phyloP scores from a whole-genome alignment of 2,888 invertebrate species.

The Eupsilia transversa region DNA sequence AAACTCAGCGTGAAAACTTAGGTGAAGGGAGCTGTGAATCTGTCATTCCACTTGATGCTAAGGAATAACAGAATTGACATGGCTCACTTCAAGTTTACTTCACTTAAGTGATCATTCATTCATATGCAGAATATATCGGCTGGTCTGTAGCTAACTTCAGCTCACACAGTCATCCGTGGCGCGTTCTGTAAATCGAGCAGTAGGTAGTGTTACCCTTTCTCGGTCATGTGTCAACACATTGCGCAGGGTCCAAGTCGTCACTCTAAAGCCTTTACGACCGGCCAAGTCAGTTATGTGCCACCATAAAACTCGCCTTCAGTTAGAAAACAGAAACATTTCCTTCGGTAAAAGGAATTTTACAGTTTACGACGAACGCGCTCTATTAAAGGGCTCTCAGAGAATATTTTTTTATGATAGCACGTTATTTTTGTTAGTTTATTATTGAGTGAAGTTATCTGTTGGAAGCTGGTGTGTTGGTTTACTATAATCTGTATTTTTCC shows the following conservation, averaged over 20 bases:
- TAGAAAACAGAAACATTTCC: constrained; percentile 76
- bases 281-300: constrained; percentile 65
- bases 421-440: constrained; percentile 75
- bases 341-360: constrained; percentile 76
- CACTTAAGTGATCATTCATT: too few species aligned
- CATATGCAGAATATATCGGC: too few species aligned
- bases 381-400: constrained; percentile 76
- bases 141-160: constrained; percentile 17
- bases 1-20: too few species aligned
- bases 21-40: too few species aligned
- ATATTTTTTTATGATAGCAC: constrained; percentile 66
- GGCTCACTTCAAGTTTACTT: too few species aligned
- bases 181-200: constrained; percentile 2
- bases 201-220: constrained; percentile 21
- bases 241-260: constrained; percentile 45
- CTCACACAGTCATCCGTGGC: background rate
- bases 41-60: too few species aligned
- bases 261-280: constrained; percentile 68
- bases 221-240: constrained; percentile 60
- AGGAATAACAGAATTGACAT: too few species aligned
- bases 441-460: constrained; percentile 63
- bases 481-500: background rate
- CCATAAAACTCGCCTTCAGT: constrained; percentile 68
- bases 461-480: constrained; percentile 15
- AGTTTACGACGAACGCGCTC: constrained; percentile 78